Evolutionary conservation across 2,797 vertebrate genomes (phyloP).

Genomic region (Tachyglossus aculeatus): DNA sequence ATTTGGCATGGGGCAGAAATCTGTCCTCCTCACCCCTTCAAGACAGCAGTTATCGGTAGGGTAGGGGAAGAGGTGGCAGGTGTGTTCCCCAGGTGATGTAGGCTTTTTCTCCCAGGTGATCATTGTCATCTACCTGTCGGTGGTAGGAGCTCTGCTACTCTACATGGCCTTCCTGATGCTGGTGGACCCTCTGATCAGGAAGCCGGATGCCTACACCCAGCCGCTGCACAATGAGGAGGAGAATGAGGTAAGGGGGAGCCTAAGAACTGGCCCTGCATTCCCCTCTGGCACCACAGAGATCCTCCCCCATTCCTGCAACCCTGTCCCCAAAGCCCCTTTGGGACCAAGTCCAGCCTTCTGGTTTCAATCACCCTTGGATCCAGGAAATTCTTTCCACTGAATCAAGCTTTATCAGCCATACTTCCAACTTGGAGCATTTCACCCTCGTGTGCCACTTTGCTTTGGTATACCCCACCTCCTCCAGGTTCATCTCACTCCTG

Average conservation of each 20-base stretch:
- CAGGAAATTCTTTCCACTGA: no score
- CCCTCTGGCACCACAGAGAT: no score
- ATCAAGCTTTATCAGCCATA: neutral
- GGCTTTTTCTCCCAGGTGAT: slow-evolving; percentile 78
- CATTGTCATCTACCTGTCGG: slow-evolving; percentile 91
- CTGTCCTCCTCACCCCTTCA: neutral
- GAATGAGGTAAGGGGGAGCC: slow-evolving; percentile 84
- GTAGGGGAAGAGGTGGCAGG: no score
- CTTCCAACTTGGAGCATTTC: no score
- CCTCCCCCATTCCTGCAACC: neutral
- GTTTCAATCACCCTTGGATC: neutral
- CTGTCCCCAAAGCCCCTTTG: neutral
- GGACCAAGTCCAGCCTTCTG: neutral
- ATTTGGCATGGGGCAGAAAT: neutral
- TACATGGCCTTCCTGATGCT: slow-evolving; percentile 96
- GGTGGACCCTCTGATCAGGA: slow-evolving; percentile 93
- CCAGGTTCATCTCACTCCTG: neutral
- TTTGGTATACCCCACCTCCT: accelerated
- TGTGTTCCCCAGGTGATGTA: neutral
- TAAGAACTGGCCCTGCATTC: neutral
- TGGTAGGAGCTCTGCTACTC: slow-evolving; percentile 90
- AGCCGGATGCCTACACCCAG: slow-evolving; percentile 87
- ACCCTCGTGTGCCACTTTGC: no score
- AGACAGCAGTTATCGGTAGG: neutral
- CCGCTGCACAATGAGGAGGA: slow-evolving; percentile 91